Base-by-base conservation (phyloP, 2,888 invertebrate species). In the Eledona agricola region DNA sequence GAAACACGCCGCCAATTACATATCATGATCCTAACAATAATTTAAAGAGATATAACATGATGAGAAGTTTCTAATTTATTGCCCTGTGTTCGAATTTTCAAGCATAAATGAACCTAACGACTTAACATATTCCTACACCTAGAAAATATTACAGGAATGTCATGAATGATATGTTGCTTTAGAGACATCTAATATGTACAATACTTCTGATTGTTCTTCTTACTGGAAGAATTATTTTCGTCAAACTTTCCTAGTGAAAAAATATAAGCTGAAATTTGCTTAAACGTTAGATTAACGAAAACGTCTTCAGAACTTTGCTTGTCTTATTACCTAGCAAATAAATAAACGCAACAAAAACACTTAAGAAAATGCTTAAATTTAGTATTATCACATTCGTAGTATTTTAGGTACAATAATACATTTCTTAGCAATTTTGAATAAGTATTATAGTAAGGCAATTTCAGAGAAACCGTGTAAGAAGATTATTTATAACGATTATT, bases 361-460 rank as follows among this genome's bases (percentile, higher is more conserved):
- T n/a, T 7, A 26, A 9, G 16, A 46, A 34, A 28, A 34, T 17
- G 34, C 53, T 56, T 56, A 59, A 54, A 29, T 49, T 51, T 58
- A 57, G 50, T 59, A 60, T 52, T 64, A 64, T 64, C 64, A 64
- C 64, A 64, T 55, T 57, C 55, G 57, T 53, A 61, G 52, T 59
- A 59, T 59, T 58, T 57, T 58, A 59, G 55, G 53, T 59, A 58
- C 56, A 56, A 51, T 46, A 49, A 55, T 52, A 54, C 43, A 51
- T 29, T 57, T 49, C 23, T 47, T 47, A 57, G 51, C 57, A 51
- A 51, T 55, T 52, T 52, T 59, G 49, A 59, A 50, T 29, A 45
- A 45, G 32, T n/a, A n/a, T n/a, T n/a, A 43, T 59, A 59, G 58
- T 66, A 66, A 66, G 66, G 66, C 66, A 64, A 63, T 63, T 63